A percentile compares a stretch with the other conserved stretches of the same genome.
Evolutionary conservation across 2,888 invertebrate genomes (phyloP).

Genomic region (Monochamus alternatus): DNA sequence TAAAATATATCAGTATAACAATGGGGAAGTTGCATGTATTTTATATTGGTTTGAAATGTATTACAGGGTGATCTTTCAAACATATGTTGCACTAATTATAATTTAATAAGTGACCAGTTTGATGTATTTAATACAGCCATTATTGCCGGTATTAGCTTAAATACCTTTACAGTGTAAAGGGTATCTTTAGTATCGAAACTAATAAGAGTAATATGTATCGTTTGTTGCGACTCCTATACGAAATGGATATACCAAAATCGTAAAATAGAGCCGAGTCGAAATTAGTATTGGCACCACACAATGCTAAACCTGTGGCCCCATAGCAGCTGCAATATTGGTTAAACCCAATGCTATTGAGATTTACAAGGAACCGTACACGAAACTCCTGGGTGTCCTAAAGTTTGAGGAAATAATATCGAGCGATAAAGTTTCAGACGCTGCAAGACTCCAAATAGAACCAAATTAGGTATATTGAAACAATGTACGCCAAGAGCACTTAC

Average conservation of each 20-base stretch:
- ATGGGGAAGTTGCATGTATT: too few species aligned
- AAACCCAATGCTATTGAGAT: constrained; percentile 2
- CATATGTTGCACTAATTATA: too few species aligned
- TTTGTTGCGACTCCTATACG: too few species aligned
- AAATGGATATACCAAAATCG: not conserved
- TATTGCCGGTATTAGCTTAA: too few species aligned
- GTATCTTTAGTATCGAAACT: too few species aligned
- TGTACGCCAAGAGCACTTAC: constrained; percentile 21
- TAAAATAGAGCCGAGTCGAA: not conserved
- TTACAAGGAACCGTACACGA: not conserved
- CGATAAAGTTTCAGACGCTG: constrained; percentile 22
- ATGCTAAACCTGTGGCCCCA: constrained; percentile 12
- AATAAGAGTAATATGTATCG: too few species aligned
- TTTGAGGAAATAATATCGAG: constrained; percentile 21
- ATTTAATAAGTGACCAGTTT: too few species aligned
- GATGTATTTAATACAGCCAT: too few species aligned
- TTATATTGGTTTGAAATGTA: too few species aligned
- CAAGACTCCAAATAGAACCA: constrained; percentile 2
- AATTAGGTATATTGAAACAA: constrained; percentile 20
- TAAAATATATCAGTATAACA: too few species aligned
- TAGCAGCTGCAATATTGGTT: constrained; percentile 9
- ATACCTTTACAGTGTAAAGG: too few species aligned
- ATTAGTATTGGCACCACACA: not conserved
- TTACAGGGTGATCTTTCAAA: too few species aligned
- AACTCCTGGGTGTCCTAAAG: not conserved